phyloP scores from a whole-genome alignment of 2,113 vertebrate species.

The Sula dactylatra region DNA sequence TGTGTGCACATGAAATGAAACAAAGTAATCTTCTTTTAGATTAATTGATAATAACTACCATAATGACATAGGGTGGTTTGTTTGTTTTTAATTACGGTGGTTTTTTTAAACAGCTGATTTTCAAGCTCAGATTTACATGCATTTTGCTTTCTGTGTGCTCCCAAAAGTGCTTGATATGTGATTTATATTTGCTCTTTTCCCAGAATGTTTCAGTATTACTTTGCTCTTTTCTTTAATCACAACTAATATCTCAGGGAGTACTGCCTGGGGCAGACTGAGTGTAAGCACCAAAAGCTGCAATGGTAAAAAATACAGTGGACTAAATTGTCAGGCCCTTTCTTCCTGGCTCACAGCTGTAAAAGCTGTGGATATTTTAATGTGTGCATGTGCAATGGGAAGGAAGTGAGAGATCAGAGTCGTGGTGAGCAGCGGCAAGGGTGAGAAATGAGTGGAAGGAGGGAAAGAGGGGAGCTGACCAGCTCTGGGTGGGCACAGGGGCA shows the following conservation, averaged over 20 bases:
- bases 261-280: neutral
- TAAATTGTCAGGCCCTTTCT: neutral
- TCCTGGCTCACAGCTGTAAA: neutral
- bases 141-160: neutral
- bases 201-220: neutral
- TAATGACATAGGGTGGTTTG: neutral
- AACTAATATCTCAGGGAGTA: neutral
- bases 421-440: neutral
- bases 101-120: neutral
- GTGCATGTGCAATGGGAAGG: neutral
- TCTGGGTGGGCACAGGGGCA: neutral
- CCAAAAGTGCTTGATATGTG: neutral
- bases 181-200: neutral
- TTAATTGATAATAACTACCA: conserved; percentile 33
- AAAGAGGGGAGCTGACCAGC: fast-evolving
- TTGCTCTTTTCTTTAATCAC: conserved; percentile 32
- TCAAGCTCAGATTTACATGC: neutral
- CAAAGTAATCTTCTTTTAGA: neutral
- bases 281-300: neutral
- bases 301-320: neutral
- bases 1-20: neutral
- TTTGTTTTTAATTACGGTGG: neutral
- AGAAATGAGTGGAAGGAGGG: neutral
- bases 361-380: neutral
- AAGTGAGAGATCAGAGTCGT: neutral